Evolutionary conservation across 2,797 vertebrate genomes (phyloP).

Genomic region (Phaenicophaeus curvirostris): DNA sequence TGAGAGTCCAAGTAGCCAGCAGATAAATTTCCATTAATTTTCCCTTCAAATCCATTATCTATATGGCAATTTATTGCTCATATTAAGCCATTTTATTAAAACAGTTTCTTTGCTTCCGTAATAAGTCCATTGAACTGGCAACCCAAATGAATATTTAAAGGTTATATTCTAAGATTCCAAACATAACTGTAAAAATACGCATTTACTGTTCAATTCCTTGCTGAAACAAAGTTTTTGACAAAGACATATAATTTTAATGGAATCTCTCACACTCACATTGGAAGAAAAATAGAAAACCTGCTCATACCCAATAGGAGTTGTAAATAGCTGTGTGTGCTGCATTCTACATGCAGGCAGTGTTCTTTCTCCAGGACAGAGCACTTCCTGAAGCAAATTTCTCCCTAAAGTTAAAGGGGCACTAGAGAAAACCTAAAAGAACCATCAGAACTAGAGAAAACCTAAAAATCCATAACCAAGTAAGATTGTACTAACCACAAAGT

Average conservation of each 20-base stretch:
- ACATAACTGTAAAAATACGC: neutral
- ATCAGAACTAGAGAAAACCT: too few species aligned
- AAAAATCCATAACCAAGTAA: neutral
- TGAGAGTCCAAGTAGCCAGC: neutral
- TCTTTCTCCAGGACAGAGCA: neutral
- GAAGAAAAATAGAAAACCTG: neutral
- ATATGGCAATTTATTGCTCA: neutral
- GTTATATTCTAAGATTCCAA: neutral
- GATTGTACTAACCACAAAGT: neutral
- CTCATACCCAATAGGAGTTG: neutral
- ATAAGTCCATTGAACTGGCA: neutral
- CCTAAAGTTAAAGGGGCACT: neutral
- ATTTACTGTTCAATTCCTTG: neutral
- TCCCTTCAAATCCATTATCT: neutral
- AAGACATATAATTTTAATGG: neutral
- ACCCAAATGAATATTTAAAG: neutral
- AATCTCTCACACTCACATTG: neutral
- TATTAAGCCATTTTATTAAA: neutral
- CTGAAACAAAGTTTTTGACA: neutral
- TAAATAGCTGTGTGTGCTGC: neutral
- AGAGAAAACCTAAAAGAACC: neutral
- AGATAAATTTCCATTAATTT: neutral
- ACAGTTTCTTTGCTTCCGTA: neutral
- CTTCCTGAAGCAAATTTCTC: neutral
- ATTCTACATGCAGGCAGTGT: too few species aligned